Base-by-base conservation (phyloP, 2,797 vertebrate genomes). In the Sus cebifrons region DNA sequence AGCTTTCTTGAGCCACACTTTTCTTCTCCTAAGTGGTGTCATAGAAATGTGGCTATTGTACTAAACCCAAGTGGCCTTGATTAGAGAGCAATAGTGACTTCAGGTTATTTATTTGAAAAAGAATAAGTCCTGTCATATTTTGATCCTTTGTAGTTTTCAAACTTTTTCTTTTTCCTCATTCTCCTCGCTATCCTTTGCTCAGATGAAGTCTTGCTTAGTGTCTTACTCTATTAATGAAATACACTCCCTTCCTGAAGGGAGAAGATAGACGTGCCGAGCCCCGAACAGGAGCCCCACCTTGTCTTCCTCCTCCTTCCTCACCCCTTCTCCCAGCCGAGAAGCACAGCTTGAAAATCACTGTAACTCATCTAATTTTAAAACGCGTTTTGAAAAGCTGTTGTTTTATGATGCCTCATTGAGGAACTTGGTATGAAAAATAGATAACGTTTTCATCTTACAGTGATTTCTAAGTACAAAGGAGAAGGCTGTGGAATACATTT, bases 391-490 rank as follows among this genome's bases (percentile, higher is more conserved):
- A 88, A 74, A 91, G 67, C 29, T 44, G 2, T 62, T 83, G 6
- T 68, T 96, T 89, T 82, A 20, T 87, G 83, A 16, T 78, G 40
- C 44, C 40, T 96, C 32, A 56, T 44, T 44, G 82, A 84, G 71
- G 32, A 96, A 85, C 52, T 60, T 86, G 32, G 73, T 85, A 70
- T 93, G 6, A 82, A 84, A 94, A 94, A 95, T 60, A 60, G 74
- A 86, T 88, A 77, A 77, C n/a, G 49, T 85, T 68, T 87, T 81
- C 12, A 18, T 77, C 93, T 70, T 65, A 44, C 74, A 64, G 67
- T 96, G 95, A 85, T 95, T 93, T 96, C 84, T 95, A 90, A 86
- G 64, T 97, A 95, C 94, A 97, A 97, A 97, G 96, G 77, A 93
- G 94, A 97, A 96, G 52, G 64, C 75, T 94, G 21, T 94, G 91